These are phyloP conservation scores for Zelostemma sp. DNA, from an alignment of 1,140 invertebrate genomes.

Conservation along the genomic window DNA sequence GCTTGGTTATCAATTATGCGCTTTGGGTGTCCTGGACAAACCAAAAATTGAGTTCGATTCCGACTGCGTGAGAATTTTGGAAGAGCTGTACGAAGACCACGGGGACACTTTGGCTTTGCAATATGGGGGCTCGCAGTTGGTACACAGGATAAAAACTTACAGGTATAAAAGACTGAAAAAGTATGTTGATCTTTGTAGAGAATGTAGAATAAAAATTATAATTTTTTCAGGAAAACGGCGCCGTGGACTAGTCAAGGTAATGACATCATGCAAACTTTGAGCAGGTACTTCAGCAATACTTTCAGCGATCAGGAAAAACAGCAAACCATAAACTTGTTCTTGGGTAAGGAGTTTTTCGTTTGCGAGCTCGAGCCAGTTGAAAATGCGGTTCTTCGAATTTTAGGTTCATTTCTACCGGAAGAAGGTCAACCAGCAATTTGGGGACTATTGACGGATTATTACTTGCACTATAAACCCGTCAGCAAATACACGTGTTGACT, in stretches of 20 bases:
- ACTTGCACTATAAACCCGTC: conserved; percentile 86
- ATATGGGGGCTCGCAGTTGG: conserved; percentile 98
- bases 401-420: conserved; percentile 85
- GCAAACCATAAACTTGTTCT: conserved; percentile 97
- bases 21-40: conserved; percentile 87
- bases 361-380: neutral
- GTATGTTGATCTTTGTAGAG: too few species aligned
- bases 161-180: conserved; percentile 57
- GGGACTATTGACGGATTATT: conserved; percentile 92
- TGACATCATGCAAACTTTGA: conserved; percentile 98
- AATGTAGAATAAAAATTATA: too few species aligned
- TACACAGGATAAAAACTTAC: conserved; percentile 93
- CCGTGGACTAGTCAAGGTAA: conserved; percentile 98
- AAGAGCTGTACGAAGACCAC: conserved; percentile 98
- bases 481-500: conserved; percentile 72
- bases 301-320: conserved; percentile 99
- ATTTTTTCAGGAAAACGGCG: conserved; percentile 83
- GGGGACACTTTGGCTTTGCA: conserved; percentile 98
- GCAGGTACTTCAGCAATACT: conserved; percentile 98
- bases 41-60: conserved; percentile 94
- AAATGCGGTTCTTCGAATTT: too few species aligned
- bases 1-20: conserved; percentile 85
- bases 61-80: conserved; percentile 93
- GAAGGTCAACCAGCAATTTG: conserved; percentile 83
- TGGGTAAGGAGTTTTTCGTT: conserved; percentile 72